Percentiles rank a stretch among this genome's conserved stretches.
phyloP scores from a whole-genome alignment of 2,888 invertebrate genomes.

The Xestia xanthographa region DNA sequence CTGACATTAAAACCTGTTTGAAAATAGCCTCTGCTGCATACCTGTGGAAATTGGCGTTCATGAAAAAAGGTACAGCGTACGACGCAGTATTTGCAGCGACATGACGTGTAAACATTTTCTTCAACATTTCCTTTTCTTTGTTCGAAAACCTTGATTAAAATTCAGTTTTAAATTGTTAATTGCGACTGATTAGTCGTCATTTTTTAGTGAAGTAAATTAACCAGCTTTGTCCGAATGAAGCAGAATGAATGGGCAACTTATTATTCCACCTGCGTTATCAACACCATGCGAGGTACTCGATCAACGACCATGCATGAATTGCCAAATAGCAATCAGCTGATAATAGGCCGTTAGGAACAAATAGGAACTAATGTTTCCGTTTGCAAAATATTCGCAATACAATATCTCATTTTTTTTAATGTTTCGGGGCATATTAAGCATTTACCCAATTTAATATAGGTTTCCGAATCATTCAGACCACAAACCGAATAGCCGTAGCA shows the following conservation, averaged over 20 bases:
- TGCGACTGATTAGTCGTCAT: constrained; percentile 28
- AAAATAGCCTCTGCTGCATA: constrained; percentile 70
- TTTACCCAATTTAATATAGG: constrained; percentile 25
- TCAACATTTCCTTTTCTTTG: constrained; percentile 54
- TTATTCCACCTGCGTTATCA: constrained; percentile 62
- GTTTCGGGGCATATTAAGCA: background rate
- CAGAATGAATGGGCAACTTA: constrained; percentile 51
- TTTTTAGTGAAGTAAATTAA: constrained; percentile 26
- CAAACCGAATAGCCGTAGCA: constrained; percentile 8
- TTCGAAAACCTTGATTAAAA: constrained; percentile 53
- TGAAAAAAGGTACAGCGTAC: constrained; percentile 41
- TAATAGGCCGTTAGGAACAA: constrained; percentile 46
- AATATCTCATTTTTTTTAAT: background rate
- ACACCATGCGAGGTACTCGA: constrained; percentile 64
- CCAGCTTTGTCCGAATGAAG: constrained; percentile 7
- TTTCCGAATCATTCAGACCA: constrained; percentile 20
- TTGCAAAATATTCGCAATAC: background rate
- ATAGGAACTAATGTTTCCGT: constrained; percentile 19
- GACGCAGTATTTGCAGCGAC: constrained; percentile 14
- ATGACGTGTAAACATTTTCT: constrained; percentile 49
- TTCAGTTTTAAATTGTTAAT: constrained; percentile 39
- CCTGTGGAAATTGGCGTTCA: constrained; percentile 63
- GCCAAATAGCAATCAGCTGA: constrained; percentile 68
- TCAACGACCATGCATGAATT: constrained; percentile 70
- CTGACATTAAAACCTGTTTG: constrained; percentile 62